phyloP scores from a whole-genome alignment of 2,888 invertebrate species.

The Pyrrhia umbra region DNA sequence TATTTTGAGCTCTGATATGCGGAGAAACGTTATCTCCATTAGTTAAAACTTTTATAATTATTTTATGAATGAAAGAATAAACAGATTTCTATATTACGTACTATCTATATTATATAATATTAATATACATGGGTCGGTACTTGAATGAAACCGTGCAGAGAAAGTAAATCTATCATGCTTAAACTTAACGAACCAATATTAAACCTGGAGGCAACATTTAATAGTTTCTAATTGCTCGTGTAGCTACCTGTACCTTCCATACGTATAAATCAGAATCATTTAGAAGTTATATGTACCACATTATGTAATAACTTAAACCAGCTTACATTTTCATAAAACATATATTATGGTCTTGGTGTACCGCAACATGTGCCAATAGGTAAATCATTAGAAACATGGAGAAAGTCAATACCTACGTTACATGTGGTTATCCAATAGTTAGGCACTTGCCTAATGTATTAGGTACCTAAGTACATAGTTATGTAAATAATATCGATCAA shows the following conservation, averaged over 20 bases:
- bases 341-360: neutral
- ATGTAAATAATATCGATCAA: too few species aligned
- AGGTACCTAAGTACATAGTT: too few species aligned
- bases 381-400: neutral
- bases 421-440: neutral
- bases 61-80: too few species aligned
- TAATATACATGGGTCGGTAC: neutral
- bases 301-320: conserved; percentile 13
- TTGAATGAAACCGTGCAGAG: conserved; percentile 26
- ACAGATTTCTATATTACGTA: too few species aligned
- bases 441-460: too few species aligned
- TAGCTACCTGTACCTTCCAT: neutral
- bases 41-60: too few species aligned
- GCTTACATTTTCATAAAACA: neutral
- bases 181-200: neutral
- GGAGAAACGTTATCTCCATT: too few species aligned
- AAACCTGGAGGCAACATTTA: conserved; percentile 16
- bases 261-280: neutral
- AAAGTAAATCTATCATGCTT: conserved; percentile 30
- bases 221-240: conserved; percentile 24
- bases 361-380: neutral
- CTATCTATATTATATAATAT: neutral
- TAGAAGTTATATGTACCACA: neutral
- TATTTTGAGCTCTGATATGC: too few species aligned
- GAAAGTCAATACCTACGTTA: neutral